Base-by-base conservation (phyloP, 92 coral and sea anemone species). In the Heteractis magnifica region DNA sequence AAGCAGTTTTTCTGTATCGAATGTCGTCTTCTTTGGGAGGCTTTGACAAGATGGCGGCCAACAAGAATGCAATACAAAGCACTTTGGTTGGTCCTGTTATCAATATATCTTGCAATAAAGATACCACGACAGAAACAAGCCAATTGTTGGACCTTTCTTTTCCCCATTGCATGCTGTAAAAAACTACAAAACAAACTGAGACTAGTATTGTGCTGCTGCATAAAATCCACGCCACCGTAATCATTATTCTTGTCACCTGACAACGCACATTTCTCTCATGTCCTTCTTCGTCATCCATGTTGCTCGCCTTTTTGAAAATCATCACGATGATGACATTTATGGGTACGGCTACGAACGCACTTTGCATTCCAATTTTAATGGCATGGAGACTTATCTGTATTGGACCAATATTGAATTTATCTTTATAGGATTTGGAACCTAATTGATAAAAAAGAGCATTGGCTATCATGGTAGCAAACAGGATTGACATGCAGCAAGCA, bases 161-260 rank as follows among this genome's bases (percentile, higher is more conserved):
- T 8, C 95, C 98, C 94, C 94, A 91, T 82, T 84, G 85, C 81
- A 91, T 52, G 74, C 94, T 91, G 75, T 92, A 94, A 41, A 92
- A 80, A 55, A 94, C 90, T 9, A 93, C 94, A 77, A 88, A 94
- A 58, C 86, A 80, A 13, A 92, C 87, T n/a, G 92, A 93, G 11
- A 88, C 85, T n/a, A 90, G 82, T 14, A 93, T 91, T 19, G 90
- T 71, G 16, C 79, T 88, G 56, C 79, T 82, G 16, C 98, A 94
- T 19, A 94, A 56, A 8, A 87, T 16, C 96, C 95, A 94, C 4
- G 92, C 96, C 5, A 92, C 4, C 52, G 84, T 86, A 3, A 88
- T 71, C 76, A 91, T 78, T 48, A 65, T 77, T 41, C 76, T 10
- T 71, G 84, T 41, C 82, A 89, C 11, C 77, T 88, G 52, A 77